Evolutionary conservation across 2,797 vertebrate genomes (phyloP).

Genomic region (Sebastiscus albofasciatus): DNA sequence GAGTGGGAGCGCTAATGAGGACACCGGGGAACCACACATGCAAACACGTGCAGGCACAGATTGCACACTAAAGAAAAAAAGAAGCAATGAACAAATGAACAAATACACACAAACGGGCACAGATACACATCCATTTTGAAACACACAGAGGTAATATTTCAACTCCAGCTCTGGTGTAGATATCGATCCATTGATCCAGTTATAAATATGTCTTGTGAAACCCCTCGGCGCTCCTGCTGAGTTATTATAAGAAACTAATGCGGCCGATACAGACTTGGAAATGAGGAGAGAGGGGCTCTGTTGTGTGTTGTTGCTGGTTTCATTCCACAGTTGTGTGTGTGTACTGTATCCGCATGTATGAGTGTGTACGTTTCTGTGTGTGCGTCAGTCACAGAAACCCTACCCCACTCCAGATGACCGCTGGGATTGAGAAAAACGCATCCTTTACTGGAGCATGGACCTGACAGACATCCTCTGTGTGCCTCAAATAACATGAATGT

Average conservation of each 20-base stretch:
- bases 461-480: constrained; percentile 24
- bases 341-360: neutral
- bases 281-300: neutral
- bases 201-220: constrained; percentile 44
- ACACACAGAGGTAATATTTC: neutral
- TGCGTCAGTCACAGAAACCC: constrained; percentile 21
- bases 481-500: constrained; percentile 11
- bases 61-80: neutral
- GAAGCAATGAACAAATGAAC: neutral
- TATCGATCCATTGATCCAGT: constrained; percentile 46
- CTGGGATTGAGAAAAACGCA: constrained; percentile 2
- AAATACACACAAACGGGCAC: neutral
- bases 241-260: constrained; percentile 49
- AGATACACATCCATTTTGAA: neutral
- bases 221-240: constrained; percentile 23
- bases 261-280: constrained; percentile 22
- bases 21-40: neutral
- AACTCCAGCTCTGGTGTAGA: neutral
- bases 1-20: neutral
- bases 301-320: neutral
- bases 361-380: neutral
- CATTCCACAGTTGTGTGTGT: neutral
- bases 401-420: constrained; percentile 8
- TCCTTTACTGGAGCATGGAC: neutral
- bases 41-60: neutral